phyloP scores from a whole-genome alignment of 2,113 vertebrate species.

The Cyanoderma ruficeps region DNA sequence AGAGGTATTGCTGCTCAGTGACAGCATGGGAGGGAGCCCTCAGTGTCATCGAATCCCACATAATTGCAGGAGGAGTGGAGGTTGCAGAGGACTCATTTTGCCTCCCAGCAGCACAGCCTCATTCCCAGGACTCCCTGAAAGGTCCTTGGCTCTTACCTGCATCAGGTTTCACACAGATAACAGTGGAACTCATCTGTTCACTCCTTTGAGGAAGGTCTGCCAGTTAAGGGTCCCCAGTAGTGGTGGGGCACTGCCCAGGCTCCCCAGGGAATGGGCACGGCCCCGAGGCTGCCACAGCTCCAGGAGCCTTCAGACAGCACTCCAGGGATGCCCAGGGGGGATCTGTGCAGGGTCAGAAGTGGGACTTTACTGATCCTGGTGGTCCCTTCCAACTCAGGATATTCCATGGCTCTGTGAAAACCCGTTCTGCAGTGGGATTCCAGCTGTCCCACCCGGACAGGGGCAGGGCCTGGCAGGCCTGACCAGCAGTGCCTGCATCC shows the following conservation, averaged over 20 bases:
- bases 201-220: background rate
- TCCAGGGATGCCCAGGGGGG: background rate
- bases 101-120: background rate
- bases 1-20: background rate
- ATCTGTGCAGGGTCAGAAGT: rapidly evolving
- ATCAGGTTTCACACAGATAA: background rate
- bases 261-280: background rate
- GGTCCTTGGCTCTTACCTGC: background rate
- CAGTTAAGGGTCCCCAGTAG: background rate
- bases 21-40: background rate
- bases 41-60: background rate
- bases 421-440: background rate
- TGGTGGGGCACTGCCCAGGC: background rate
- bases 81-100: background rate
- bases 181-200: background rate
- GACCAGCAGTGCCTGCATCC: rapidly evolving
- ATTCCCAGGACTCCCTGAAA: background rate
- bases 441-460: background rate
- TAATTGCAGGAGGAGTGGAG: background rate
- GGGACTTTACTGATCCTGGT: rapidly evolving
- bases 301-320: rapidly evolving
- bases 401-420: background rate
- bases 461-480: background rate
- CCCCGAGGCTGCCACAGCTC: background rate
- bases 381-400: rapidly evolving